Conservation (phyloP, 1,140 invertebrate species). For the Nixonia krombeini region DNA sequence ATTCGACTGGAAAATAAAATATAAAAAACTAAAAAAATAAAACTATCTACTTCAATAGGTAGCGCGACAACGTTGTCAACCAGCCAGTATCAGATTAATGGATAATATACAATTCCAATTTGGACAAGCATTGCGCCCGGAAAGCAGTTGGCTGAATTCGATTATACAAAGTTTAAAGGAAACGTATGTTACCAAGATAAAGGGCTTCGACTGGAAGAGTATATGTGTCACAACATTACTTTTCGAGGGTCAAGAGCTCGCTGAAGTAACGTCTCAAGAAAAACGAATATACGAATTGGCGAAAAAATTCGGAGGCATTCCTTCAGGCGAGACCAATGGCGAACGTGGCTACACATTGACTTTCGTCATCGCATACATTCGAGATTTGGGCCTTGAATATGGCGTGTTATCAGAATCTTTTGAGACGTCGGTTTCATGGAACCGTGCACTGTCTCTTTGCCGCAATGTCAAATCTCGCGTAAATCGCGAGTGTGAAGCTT, state of each 20-base stretch:
- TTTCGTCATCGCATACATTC: slow-evolving; percentile 98
- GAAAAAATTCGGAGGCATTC: slow-evolving; percentile 80
- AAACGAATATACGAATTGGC: slow-evolving; percentile 89
- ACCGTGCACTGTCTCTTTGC: slow-evolving; percentile 86
- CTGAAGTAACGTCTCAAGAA: slow-evolving; percentile 85
- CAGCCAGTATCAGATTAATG: slow-evolving; percentile 94
- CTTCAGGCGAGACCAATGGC: slow-evolving; percentile 94
- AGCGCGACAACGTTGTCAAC: slow-evolving; percentile 85
- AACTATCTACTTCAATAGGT: too few relatives aligned
- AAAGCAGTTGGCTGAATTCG: slow-evolving; percentile 78
- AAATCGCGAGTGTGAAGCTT: slow-evolving; percentile 79
- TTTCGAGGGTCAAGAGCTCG: slow-evolving; percentile 83
- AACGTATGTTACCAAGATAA: slow-evolving; percentile 90
- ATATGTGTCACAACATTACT: slow-evolving; percentile 94
- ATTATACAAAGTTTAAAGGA: slow-evolving; percentile 89
- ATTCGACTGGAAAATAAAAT: too few relatives aligned
- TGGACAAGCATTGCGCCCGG: slow-evolving; percentile 89
- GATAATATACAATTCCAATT: slow-evolving; percentile 98
- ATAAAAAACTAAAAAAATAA: too few relatives aligned
- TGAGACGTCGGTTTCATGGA: slow-evolving; percentile 98
- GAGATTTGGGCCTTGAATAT: slow-evolving; percentile 93
- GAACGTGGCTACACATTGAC: slow-evolving; percentile 95
- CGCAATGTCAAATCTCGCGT: slow-evolving; percentile 91
- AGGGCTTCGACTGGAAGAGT: slow-evolving; percentile 86
- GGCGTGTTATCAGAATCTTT: slow-evolving; percentile 95